Evolutionary conservation across 2,797 vertebrate genomes (phyloP).

Genomic region (Anguilla obscura): DNA sequence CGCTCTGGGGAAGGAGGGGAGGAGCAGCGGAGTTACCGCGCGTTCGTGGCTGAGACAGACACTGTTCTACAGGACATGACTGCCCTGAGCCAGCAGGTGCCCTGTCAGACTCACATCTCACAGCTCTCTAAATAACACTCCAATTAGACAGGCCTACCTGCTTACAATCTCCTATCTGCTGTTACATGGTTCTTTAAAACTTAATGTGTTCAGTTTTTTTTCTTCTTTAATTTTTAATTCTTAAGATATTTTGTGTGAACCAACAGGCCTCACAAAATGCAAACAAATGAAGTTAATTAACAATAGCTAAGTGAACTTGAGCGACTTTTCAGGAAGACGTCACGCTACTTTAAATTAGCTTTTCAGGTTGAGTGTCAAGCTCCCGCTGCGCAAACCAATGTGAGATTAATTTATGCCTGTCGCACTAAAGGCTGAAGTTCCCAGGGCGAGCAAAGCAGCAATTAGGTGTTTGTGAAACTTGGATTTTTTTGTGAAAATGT

Average conservation of each 20-base stretch:
- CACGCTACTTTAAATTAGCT: not conserved
- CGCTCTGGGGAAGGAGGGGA: constrained; percentile 43
- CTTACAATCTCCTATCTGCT: not conserved
- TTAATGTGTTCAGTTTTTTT: not conserved
- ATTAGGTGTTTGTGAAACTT: not conserved
- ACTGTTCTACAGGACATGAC: constrained; percentile 40
- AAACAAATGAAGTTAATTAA: not conserved
- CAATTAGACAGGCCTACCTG: too few relatives aligned
- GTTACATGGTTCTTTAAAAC: not conserved
- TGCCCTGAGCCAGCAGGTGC: constrained; percentile 65
- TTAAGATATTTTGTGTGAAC: not conserved
- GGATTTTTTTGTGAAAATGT: not conserved
- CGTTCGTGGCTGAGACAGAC: constrained; percentile 52
- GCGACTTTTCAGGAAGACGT: not conserved
- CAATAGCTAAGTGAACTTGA: not conserved
- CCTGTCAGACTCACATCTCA: not conserved
- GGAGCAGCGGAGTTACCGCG: constrained; percentile 49
- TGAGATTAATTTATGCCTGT: not conserved
- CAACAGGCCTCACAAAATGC: not conserved
- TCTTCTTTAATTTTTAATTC: not conserved
- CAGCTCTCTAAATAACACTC: not conserved
- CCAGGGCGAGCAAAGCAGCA: not conserved
- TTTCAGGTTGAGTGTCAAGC: not conserved
- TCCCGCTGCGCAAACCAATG: not conserved
- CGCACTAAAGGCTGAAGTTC: not conserved